phyloP scores from a whole-genome alignment of 2,113 vertebrate species.

The Tauraco erythrolophus region DNA sequence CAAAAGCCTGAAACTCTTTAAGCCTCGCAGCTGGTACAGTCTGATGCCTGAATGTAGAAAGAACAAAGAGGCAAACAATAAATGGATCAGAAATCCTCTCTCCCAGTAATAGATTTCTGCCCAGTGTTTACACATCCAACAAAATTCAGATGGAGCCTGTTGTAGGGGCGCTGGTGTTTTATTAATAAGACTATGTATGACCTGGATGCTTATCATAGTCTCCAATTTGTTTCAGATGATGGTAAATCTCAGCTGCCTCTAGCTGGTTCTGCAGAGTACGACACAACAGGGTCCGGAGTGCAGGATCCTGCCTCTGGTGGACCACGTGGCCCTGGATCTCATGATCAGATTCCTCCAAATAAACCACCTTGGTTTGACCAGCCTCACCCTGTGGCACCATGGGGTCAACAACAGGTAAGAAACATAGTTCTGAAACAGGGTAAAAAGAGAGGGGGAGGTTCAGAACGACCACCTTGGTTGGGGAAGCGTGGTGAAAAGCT shows the following conservation, averaged over 20 bases:
- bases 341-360: constrained; percentile 85
- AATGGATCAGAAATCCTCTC: background rate
- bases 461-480: background rate
- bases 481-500: background rate
- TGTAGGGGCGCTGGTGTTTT: background rate
- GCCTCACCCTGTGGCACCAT: constrained; percentile 88
- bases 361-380: constrained; percentile 95
- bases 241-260: constrained; percentile 87
- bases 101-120: background rate
- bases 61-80: background rate
- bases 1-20: background rate
- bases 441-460: background rate
- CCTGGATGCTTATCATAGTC: background rate
- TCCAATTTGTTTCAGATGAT: constrained; percentile 76
- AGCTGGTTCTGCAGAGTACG: constrained; percentile 85
- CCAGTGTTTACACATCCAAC: background rate
- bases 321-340: constrained; percentile 81
- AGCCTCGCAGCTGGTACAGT: background rate
- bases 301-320: constrained; percentile 80
- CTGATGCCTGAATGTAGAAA: background rate
- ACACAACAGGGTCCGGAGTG: constrained; percentile 75
- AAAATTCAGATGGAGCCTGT: background rate
- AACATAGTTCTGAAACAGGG: fast-evolving
- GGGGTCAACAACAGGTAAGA: constrained; percentile 87
- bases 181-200: fast-evolving